phyloP scores from a whole-genome alignment of 2,888 invertebrate genomes.

The Falcaria lacertinaria region DNA sequence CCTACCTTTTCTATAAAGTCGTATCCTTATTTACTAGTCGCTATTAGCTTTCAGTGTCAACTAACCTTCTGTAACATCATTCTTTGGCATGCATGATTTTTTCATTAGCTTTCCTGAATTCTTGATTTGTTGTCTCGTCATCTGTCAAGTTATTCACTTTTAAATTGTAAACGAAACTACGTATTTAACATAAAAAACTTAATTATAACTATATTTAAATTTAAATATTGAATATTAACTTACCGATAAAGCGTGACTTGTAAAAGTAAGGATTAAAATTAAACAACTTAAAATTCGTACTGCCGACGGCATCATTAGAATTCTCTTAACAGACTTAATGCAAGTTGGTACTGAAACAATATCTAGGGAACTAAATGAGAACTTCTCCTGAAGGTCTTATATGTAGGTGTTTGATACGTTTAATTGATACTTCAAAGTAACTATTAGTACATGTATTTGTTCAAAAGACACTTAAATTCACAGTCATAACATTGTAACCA shows the following conservation, averaged over 20 bases:
- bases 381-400: not conserved
- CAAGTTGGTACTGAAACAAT: not conserved
- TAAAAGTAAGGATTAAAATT: not conserved
- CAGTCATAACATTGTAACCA: not conserved
- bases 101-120: conserved; percentile 40
- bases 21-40: too few species aligned
- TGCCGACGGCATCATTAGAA: not conserved
- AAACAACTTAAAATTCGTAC: not conserved
- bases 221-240: not conserved
- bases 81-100: conserved; percentile 44
- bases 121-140: conserved; percentile 47
- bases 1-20: too few species aligned
- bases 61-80: conserved; percentile 43
- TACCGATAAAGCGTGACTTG: not conserved
- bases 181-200: too few species aligned
- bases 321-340: not conserved
- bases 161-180: too few species aligned
- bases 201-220: too few species aligned
- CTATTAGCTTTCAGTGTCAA: not conserved
- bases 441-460: not conserved
- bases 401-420: not conserved
- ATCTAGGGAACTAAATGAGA: not conserved
- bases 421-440: not conserved
- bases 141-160: conserved; percentile 24
- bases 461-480: not conserved